phyloP scores from a whole-genome alignment of 2,113 vertebrate genomes.

The Nothobranchius kuhntae region DNA sequence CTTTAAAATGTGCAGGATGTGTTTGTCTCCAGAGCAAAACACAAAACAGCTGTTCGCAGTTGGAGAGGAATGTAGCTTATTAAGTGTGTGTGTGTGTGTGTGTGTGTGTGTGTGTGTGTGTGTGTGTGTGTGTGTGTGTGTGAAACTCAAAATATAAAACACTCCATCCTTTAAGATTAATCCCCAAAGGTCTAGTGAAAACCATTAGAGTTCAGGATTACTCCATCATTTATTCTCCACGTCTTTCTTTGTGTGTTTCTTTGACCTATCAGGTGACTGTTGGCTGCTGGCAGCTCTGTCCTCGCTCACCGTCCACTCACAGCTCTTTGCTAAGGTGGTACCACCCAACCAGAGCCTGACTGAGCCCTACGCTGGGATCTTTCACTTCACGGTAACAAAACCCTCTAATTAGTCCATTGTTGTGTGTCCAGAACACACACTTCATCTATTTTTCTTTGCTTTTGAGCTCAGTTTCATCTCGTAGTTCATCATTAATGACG shows the following conservation, averaged over 20 bases:
- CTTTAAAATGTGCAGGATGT: conserved; percentile 4
- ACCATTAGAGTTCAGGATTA: not conserved
- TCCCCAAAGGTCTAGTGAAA: not conserved
- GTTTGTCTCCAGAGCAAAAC: conserved; percentile 26
- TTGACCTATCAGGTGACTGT: conserved; percentile 74
- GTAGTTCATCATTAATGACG: not conserved
- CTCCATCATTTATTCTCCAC: not conserved
- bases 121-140: too few relatives aligned
- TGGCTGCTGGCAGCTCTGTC: conserved; percentile 83
- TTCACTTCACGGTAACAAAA: conserved; percentile 75
- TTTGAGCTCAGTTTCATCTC: not conserved
- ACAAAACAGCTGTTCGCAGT: conserved; percentile 63
- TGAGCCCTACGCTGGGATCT: conserved; percentile 78
- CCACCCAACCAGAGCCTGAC: conserved; percentile 74
- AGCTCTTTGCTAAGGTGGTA: conserved; percentile 79
- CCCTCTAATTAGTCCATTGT: not conserved
- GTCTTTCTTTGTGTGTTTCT: not conserved
- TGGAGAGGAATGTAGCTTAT: conserved; percentile 44
- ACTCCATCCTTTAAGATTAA: not conserved
- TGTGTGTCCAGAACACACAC: not conserved
- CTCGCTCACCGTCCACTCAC: conserved; percentile 78
- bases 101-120: not conserved
- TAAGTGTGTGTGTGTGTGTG: conserved; percentile 1
- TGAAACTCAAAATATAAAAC: too few relatives aligned
- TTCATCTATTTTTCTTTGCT: not conserved